phyloP scores from a whole-genome alignment of 1,140 invertebrate genomes.

The Pseudoatta argentina region DNA sequence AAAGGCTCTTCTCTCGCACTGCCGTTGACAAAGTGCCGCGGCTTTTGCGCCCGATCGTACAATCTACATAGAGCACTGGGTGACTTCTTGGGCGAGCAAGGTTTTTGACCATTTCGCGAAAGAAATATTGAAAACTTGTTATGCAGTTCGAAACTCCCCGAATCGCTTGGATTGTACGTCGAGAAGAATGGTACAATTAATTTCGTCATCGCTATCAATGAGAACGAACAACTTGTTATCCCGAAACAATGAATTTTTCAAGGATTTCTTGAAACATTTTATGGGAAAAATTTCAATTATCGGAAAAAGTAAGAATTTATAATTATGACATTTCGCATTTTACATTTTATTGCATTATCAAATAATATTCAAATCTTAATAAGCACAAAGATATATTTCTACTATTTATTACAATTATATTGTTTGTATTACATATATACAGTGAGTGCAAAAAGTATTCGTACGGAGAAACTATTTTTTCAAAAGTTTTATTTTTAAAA shows the following conservation, averaged over 20 bases:
- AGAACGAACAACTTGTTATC: constrained; percentile 18
- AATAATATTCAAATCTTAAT: constrained; percentile 3
- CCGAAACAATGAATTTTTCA: constrained; percentile 13
- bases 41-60: constrained; percentile 68
- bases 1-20: constrained; percentile 41
- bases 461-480: too few relatives aligned
- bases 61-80: constrained; percentile 60
- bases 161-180: not conserved
- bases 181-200: constrained; percentile 57
- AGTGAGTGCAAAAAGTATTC: too few relatives aligned
- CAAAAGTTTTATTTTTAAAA: too few relatives aligned
- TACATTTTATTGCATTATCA: not conserved
- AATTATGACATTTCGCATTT: not conserved
- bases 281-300: not conserved
- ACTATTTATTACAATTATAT: not conserved
- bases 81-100: constrained; percentile 43
- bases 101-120: constrained; percentile 29
- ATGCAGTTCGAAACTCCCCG: not conserved
- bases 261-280: not conserved
- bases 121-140: constrained; percentile 59
- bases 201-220: constrained; percentile 48
- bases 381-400: not conserved
- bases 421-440: not conserved
- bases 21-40: constrained; percentile 69
- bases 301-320: not conserved